Evolutionary conservation across 1,140 invertebrate genomes (phyloP).

Genomic region (Drosophila nannoptera): DNA sequence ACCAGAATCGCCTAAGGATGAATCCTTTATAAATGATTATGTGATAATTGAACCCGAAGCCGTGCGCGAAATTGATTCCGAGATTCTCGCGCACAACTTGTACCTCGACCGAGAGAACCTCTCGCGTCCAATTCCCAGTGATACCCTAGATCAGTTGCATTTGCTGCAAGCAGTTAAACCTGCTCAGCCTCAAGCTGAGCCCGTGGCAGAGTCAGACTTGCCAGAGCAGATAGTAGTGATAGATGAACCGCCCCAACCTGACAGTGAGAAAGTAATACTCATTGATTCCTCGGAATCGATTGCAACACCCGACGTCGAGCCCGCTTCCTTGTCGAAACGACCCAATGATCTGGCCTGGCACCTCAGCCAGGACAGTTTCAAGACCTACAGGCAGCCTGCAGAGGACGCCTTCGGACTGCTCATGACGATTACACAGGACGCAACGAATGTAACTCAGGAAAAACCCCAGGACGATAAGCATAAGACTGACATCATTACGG

Average conservation of each 20-base stretch:
- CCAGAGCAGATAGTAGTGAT: slow-evolving; percentile 5
- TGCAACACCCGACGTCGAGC: neutral
- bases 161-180: slow-evolving; percentile 35
- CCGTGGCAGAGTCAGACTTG: neutral
- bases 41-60: slow-evolving; percentile 74
- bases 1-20: slow-evolving; percentile 16
- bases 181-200: slow-evolving; percentile 7
- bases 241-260: slow-evolving; percentile 4
- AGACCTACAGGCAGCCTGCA: slow-evolving; percentile 42
- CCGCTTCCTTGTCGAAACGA: slow-evolving; percentile 6
- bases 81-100: slow-evolving; percentile 62
- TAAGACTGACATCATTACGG: slow-evolving; percentile 74
- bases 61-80: slow-evolving; percentile 57
- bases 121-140: slow-evolving; percentile 37
- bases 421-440: slow-evolving; percentile 38
- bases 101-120: slow-evolving; percentile 53
- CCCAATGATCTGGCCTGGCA: slow-evolving; percentile 50
- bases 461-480: slow-evolving; percentile 65
- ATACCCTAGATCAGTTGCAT: slow-evolving; percentile 47
- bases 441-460: slow-evolving; percentile 59
- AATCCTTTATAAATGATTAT: slow-evolving; percentile 55
- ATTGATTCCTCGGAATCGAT: slow-evolving; percentile 18
- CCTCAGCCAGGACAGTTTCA: slow-evolving; percentile 63
- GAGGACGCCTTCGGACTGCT: slow-evolving; percentile 42
- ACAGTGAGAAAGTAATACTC: slow-evolving; percentile 6